These are phyloP conservation scores for Pseudolycoriella hygida DNA, from an alignment of 2,888 invertebrate species.

Conservation along the genomic window DNA sequence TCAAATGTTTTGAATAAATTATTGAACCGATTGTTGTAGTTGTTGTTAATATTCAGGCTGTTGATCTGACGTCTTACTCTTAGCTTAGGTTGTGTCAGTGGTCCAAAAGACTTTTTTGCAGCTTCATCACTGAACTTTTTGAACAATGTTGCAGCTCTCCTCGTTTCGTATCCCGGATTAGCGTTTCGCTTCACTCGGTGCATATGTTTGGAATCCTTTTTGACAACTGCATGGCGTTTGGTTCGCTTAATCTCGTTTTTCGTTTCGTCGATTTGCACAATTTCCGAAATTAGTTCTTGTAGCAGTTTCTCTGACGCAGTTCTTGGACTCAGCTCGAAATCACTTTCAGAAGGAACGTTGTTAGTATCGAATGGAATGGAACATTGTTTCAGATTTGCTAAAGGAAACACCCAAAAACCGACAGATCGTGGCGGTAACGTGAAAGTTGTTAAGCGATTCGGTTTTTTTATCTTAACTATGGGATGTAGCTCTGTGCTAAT, in stretches of 20 bases:
- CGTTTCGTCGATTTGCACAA: neutral
- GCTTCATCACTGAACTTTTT: too few relatives aligned
- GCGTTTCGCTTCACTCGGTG: constrained; percentile 6
- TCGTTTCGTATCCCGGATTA: too few relatives aligned
- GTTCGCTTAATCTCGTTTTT: neutral
- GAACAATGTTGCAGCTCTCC: too few relatives aligned
- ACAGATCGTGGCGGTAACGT: constrained; percentile 47
- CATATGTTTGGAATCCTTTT: constrained; percentile 2
- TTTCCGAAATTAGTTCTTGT: constrained; percentile 10
- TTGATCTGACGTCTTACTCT: too few relatives aligned
- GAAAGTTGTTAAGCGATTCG: constrained; percentile 35
- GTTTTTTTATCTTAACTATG: constrained; percentile 32
- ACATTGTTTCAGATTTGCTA: constrained; percentile 42
- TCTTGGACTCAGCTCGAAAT: neutral
- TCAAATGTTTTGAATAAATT: constrained; percentile 5
- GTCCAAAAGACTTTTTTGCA: too few relatives aligned
- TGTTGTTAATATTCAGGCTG: too few relatives aligned
- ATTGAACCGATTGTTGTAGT: constrained; percentile 4
- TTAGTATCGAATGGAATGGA: constrained; percentile 17
- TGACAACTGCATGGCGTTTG: neutral
- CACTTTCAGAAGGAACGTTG: neutral
- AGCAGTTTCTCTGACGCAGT: constrained; percentile 10
- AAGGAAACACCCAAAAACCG: constrained; percentile 58
- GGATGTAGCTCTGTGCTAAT: constrained; percentile 39
- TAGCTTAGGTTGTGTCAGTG: too few relatives aligned